Conservation (phyloP, 35 echinoderm and acorn worm species). For the Diadema setosum region DNA sequence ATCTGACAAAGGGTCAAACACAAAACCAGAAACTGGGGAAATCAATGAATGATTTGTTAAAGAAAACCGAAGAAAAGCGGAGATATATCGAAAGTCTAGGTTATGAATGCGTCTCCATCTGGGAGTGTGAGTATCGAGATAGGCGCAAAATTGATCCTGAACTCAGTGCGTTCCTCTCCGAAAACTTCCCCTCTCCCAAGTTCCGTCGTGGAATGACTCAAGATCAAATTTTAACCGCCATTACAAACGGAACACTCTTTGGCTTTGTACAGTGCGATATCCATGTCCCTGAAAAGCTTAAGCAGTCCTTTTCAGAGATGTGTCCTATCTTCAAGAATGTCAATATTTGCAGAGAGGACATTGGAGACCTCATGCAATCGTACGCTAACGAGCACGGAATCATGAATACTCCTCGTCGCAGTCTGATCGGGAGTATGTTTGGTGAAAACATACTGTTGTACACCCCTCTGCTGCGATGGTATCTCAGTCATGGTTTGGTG, state of each 20-base stretch:
- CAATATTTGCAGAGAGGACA: constrained; percentile 5
- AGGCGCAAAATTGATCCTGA: neutral
- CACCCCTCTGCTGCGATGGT: constrained; percentile 1
- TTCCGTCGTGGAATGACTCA: neutral
- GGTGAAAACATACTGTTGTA: neutral
- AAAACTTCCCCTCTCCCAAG: neutral
- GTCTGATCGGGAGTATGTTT: neutral
- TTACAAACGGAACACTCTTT: too few species aligned
- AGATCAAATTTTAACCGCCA: neutral
- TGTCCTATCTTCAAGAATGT: constrained; percentile 25
- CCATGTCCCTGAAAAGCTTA: too few species aligned
- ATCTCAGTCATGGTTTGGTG: neutral
- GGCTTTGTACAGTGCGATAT: too few species aligned
- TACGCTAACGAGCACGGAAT: neutral
- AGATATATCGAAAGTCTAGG: neutral
- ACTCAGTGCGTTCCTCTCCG: neutral
- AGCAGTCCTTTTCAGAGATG: constrained; percentile 11
- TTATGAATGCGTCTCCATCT: neutral
- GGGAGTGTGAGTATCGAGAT: neutral
- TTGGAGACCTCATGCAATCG: neutral
- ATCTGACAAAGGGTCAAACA: neutral
- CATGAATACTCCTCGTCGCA: neutral
- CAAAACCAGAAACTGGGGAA: neutral
- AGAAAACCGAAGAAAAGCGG: neutral
- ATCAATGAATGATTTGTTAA: neutral